Conservation (phyloP, 2,113 vertebrate species). For the Oncorhynchus tshawytscha region DNA sequence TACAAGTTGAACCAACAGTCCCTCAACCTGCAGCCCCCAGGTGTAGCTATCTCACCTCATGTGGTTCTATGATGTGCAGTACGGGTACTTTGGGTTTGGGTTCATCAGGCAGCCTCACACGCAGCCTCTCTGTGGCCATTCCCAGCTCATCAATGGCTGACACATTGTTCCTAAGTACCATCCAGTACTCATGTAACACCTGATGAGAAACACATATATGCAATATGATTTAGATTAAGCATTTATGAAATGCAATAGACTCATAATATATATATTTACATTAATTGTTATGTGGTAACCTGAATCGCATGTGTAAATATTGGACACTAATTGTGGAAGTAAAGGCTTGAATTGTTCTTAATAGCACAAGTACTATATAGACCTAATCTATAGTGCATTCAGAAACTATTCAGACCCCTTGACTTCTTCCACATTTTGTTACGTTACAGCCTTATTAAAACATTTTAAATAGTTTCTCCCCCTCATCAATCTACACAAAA, state of each 20-base stretch:
- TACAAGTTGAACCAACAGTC: background rate
- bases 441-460: no score
- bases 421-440: no score
- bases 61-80: conserved; percentile 93
- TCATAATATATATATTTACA: background rate
- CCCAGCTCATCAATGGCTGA: conserved; percentile 96
- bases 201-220: conserved; percentile 39
- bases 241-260: background rate
- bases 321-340: background rate
- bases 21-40: background rate
- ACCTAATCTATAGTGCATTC: background rate
- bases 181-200: conserved; percentile 98
- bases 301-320: background rate
- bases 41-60: conserved; percentile 77
- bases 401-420: no score
- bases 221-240: background rate
- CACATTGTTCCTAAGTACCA: conserved; percentile 92
- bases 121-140: conserved; percentile 94
- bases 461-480: no score
- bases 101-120: conserved; percentile 88
- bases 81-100: conserved; percentile 91
- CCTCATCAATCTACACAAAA: no score
- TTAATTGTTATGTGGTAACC: background rate
- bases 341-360: background rate
- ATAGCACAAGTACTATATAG: background rate